Conservation (phyloP, 2,113 vertebrate genomes). For the Ancistrus triradiatus region DNA sequence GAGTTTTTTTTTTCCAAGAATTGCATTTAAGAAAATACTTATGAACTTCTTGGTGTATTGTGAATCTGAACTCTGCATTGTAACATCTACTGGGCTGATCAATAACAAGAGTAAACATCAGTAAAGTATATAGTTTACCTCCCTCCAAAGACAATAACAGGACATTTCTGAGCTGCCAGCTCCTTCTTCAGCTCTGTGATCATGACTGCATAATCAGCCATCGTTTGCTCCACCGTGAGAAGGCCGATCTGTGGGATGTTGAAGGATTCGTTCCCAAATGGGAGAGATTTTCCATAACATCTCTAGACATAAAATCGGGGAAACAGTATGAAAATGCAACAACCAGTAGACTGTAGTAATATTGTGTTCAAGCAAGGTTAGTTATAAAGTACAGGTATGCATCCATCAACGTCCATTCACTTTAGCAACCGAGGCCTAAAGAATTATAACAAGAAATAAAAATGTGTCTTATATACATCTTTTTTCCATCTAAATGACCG, state of each 20-base stretch:
- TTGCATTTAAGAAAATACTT: neutral
- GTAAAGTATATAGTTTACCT: constrained; percentile 73
- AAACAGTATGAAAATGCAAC: neutral
- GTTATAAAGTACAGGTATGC: too few relatives aligned
- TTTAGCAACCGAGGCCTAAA: too few relatives aligned
- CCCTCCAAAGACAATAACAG: constrained; percentile 83
- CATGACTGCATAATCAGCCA: constrained; percentile 85
- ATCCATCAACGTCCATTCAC: too few relatives aligned
- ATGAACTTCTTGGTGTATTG: neutral
- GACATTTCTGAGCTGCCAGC: constrained; percentile 60
- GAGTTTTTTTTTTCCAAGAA: too few relatives aligned
- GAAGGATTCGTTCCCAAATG: constrained; percentile 76
- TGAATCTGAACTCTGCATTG: too few relatives aligned
- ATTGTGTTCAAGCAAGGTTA: too few relatives aligned
- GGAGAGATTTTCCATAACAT: constrained; percentile 88
- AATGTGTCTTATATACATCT: too few relatives aligned
- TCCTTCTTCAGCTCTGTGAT: constrained; percentile 71
- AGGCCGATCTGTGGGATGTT: constrained; percentile 63
- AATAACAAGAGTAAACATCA: too few relatives aligned
- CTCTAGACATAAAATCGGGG: constrained; percentile 65
- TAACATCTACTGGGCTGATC: too few relatives aligned
- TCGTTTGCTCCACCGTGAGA: constrained; percentile 86
- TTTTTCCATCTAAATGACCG: too few relatives aligned
- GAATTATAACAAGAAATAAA: too few relatives aligned
- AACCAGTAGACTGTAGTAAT: too few relatives aligned